Evolutionary conservation across 2,888 invertebrate species (phyloP).

Genomic region (Pseudanteris insignis): DNA sequence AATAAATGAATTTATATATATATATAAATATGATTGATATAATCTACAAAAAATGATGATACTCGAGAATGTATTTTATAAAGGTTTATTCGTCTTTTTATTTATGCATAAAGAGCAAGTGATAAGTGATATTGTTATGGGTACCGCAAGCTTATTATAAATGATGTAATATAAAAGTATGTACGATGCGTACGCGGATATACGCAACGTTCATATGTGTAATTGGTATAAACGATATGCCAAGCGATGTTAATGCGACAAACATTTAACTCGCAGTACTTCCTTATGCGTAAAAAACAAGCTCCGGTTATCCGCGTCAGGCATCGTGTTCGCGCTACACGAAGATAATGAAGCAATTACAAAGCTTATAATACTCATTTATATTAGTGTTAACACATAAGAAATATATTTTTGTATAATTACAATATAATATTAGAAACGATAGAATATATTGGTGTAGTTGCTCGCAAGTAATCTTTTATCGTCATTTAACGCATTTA

Average conservation of each 20-base stretch:
- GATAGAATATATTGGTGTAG: constrained; percentile 56
- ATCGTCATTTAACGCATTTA: constrained; percentile 19
- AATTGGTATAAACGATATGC: constrained; percentile 42
- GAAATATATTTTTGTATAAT: constrained; percentile 67
- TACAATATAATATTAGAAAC: constrained; percentile 59
- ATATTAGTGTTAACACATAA: constrained; percentile 67
- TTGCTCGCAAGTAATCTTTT: constrained; percentile 51
- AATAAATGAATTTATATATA: constrained; percentile 2
- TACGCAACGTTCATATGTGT: constrained; percentile 31
- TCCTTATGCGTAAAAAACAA: constrained; percentile 57
- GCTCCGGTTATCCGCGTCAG: constrained; percentile 66
- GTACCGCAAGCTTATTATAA: constrained; percentile 49
- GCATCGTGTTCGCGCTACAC: constrained; percentile 63
- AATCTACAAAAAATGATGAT: constrained; percentile 58
- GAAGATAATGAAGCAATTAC: constrained; percentile 52
- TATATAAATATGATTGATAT: constrained; percentile 34
- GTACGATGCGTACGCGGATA: neutral
- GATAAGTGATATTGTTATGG: constrained; percentile 66
- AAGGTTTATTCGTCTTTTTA: constrained; percentile 66
- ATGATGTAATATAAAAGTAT: constrained; percentile 27
- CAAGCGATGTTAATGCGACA: constrained; percentile 41
- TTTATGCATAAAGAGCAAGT: constrained; percentile 63
- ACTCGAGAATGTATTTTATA: constrained; percentile 67
- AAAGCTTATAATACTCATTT: constrained; percentile 66
- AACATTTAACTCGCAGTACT: constrained; percentile 51